Evolutionary conservation across 2,113 vertebrate genomes (phyloP), one percentile per base, ranked within the genome.

Genomic region (Synodontis membranacea): DNA sequence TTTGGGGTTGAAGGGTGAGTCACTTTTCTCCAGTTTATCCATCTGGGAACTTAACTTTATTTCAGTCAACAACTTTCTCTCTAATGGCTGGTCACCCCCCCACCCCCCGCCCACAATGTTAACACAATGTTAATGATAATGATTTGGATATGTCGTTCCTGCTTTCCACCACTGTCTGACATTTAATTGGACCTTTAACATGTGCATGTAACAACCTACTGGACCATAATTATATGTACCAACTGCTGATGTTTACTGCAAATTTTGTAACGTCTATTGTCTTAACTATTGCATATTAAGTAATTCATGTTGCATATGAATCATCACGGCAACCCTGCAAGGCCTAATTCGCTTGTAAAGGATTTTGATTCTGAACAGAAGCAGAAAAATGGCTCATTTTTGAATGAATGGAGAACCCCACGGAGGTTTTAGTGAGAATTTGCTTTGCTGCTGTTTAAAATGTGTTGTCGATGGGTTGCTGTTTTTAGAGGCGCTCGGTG

Each of bases 1-100:
- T 78, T 85, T 75, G 39, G 54, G 50, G 46, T 84, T 86, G 34
- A 11, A 21, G 82, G 62, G 31, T 74, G 68, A 76, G 34, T 88
- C 88, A 54, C 19, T 78, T 37, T n/a, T 50, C 39, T 62, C 56
- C 19, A 37, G 21, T 14, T 34, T 28, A 78, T 80, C n/a, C 31
- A 72, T 72, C 48, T 84, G 85, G 64, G 31, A 17, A 79, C 48
- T 37, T 74, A 50, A 78, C 48, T 37, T 74, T 37, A 78, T 78
- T 48, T 46, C 8, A 78, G 10, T 52, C 46, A 37, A 9, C 8
- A 48, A 21, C 17, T 46, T 39, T 82, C 12, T 66, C n/a, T 44
- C n/a, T n/a, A n/a, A n/a, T n/a, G n/a, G n/a, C n/a, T n/a, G n/a
- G n/a, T n/a, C n/a, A n/a, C n/a, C n/a, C n/a, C n/a, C n/a, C n/a